Percentiles rank a stretch among this genome's conserved stretches.
These are phyloP conservation scores for Enteromius anoplus DNA, from an alignment of 2,797 vertebrate species.

Conservation along the genomic window DNA sequence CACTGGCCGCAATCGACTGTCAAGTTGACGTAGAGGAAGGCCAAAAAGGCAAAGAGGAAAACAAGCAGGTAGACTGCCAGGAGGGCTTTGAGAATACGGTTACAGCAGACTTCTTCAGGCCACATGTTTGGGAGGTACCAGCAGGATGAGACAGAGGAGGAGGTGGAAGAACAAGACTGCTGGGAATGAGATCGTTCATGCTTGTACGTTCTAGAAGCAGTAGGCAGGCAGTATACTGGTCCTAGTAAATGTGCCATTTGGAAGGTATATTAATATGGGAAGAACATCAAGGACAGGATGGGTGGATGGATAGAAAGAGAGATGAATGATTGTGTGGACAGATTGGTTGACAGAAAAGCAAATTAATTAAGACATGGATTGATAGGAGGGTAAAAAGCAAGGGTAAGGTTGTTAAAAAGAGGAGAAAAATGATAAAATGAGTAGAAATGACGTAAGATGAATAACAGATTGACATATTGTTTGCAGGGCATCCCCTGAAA, in stretches of 20 bases:
- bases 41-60: constrained; percentile 78
- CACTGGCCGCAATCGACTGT: constrained; percentile 67
- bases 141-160: constrained; percentile 69
- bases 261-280: constrained; percentile 49
- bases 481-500: constrained; percentile 58
- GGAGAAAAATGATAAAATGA: constrained; percentile 69
- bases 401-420: constrained; percentile 59
- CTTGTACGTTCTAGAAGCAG: constrained; percentile 66
- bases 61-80: constrained; percentile 75
- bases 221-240: constrained; percentile 29
- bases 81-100: constrained; percentile 75
- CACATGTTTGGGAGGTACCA: constrained; percentile 73
- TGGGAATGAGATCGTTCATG: constrained; percentile 64
- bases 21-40: constrained; percentile 78
- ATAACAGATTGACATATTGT: constrained; percentile 57
- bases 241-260: neutral
- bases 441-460: constrained; percentile 59
- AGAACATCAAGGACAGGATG: constrained; percentile 6
- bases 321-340: constrained; percentile 7
- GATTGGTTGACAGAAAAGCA: neutral
- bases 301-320: constrained; percentile 7
- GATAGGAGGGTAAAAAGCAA: constrained; percentile 10
- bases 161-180: constrained; percentile 66
- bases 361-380: constrained; percentile 10
- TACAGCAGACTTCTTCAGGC: constrained; percentile 76